Evolutionary conservation across 2,797 vertebrate species (phyloP).

Genomic region (Argentina silus): DNA sequence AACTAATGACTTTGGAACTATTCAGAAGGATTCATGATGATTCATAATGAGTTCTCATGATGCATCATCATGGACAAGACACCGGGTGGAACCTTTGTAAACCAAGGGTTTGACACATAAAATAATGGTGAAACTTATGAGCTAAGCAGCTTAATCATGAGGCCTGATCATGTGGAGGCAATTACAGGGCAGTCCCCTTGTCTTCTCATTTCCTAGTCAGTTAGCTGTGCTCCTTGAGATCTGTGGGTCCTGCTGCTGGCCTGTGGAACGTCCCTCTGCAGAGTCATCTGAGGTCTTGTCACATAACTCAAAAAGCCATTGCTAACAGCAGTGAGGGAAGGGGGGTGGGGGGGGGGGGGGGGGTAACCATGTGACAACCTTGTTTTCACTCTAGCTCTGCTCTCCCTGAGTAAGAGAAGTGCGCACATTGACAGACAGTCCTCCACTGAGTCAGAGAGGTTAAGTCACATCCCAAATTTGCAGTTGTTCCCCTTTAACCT

Average conservation of each 20-base stretch:
- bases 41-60: neutral
- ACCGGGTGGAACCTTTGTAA: neutral
- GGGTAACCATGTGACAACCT: too few species aligned
- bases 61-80: neutral
- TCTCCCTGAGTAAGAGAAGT: too few species aligned
- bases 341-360: too few species aligned
- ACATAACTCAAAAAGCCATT: neutral
- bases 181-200: conserved; percentile 64
- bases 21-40: neutral
- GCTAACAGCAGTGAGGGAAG: too few species aligned
- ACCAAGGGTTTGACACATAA: neutral
- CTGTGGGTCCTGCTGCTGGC: neutral
- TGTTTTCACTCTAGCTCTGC: too few species aligned
- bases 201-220: conserved; percentile 47
- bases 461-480: too few species aligned
- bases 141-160: conserved; percentile 53
- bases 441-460: too few species aligned
- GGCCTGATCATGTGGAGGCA: conserved; percentile 65
- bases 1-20: neutral
- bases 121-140: conserved; percentile 21
- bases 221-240: neutral
- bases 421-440: too few species aligned
- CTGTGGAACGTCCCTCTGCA: neutral
- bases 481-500: neutral
- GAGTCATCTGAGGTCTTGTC: neutral